phyloP scores from a whole-genome alignment of 2,888 invertebrate genomes.

The Dynastes grantii region DNA sequence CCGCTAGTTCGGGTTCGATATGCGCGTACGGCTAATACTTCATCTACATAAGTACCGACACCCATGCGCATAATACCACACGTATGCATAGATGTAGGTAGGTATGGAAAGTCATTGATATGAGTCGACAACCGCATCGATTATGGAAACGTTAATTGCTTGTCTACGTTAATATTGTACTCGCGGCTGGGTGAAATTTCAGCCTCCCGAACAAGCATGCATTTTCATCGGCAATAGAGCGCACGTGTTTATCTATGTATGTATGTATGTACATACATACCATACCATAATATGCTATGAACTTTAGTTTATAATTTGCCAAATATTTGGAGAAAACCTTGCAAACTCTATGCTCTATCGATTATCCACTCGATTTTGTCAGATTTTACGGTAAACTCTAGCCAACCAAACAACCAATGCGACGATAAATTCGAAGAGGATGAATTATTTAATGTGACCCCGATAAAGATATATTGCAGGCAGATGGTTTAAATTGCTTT shows the following conservation, averaged over 20 bases:
- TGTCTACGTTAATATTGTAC: conserved; percentile 13
- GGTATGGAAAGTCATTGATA: neutral
- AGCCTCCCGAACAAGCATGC: neutral
- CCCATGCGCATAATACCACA: neutral
- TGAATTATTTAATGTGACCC: neutral
- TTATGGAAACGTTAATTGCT: conserved; percentile 36
- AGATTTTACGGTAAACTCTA: neutral
- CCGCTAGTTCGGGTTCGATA: conserved; percentile 1
- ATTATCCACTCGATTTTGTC: neutral
- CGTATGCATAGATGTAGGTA: neutral
- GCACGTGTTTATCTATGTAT: neutral
- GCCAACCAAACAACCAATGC: neutral
- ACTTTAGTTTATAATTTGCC: conserved; percentile 15
- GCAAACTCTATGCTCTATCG: neutral
- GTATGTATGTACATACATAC: neutral
- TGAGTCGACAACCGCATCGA: conserved; percentile 17
- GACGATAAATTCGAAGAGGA: neutral
- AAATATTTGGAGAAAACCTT: neutral
- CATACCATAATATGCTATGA: neutral
- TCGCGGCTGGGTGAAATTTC: conserved; percentile 18
- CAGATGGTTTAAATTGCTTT: too few relatives aligned
- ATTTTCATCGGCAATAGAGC: neutral
- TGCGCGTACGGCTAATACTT: neutral
- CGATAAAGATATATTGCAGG: neutral
- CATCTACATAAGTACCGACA: conserved; percentile 10